Base-by-base conservation (phyloP, 2,113 vertebrate species). In the Jaculus jaculus region DNA sequence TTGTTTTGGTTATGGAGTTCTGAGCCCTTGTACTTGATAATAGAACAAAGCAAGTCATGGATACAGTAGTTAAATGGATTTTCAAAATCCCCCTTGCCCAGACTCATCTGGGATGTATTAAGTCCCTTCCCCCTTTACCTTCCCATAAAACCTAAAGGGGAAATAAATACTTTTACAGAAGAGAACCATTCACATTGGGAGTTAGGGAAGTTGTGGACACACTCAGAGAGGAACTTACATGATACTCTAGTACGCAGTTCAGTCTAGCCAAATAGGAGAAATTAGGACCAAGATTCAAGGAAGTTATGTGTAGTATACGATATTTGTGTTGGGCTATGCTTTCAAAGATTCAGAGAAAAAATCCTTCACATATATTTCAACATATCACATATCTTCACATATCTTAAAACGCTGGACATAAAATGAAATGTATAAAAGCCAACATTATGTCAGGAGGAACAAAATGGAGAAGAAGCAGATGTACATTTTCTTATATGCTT, bases 401-500 rank as follows among this genome's bases (percentile, higher is more conserved):
- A 93, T 96, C 96, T 95, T 96, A 96, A 97, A 95, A 97, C 96
- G 82, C 85, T 96, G 92, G 95, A 97, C 77, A 69, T 97, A 95
- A 97, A 98, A 91, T 86, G 79, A 95, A 94, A 95, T 92, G 94
- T 95, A 63, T 83, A 96, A 98, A 97, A 97, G 97, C 97, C 98
- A 97, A 97, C 97, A 95, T 97, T 96, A 96, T 96, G 97, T 97
- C 96, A 97, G 47, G 54, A 94, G 58, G 88, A 97, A 97, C 54
- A 97, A 77, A 90, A 97, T 95, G 96, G 97, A 95, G 92, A 97
- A 97, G 92, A 97, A 94, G 94, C 97, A 97, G 97, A 94, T 83
- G 92, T 68, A 95, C 72, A 92, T 95, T 94, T 97, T 97, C 84
- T 94, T 97, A 81, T 91, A 86, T 15, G 30, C 51, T 96, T 98